Evolutionary conservation across 2,797 vertebrate genomes (phyloP).

Genomic region (Neoniphon sammara): DNA sequence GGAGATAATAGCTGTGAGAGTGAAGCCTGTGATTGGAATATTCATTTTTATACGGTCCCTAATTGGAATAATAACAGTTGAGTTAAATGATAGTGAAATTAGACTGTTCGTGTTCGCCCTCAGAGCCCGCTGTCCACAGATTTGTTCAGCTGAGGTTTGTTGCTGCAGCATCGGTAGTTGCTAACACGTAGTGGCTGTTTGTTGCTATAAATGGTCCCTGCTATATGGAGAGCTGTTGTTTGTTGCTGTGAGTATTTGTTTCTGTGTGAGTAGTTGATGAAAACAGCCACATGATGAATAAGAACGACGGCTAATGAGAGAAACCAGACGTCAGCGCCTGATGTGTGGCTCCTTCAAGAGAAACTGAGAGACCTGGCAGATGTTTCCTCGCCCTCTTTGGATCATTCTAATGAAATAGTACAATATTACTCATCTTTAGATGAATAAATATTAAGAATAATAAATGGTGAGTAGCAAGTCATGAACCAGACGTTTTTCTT

Average conservation of each 20-base stretch:
- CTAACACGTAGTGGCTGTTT: too few species aligned
- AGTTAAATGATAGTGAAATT: background rate
- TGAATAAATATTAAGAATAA: constrained; percentile 25
- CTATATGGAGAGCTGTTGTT: too few species aligned
- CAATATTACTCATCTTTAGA: too few species aligned
- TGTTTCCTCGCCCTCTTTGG: background rate
- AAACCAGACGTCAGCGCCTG: background rate
- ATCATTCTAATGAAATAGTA: background rate
- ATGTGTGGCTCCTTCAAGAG: background rate
- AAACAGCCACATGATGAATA: background rate
- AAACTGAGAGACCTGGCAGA: too few species aligned
- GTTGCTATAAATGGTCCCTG: constrained; percentile 1
- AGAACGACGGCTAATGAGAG: background rate
- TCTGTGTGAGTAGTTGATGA: background rate
- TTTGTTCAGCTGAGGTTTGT: constrained; percentile 5
- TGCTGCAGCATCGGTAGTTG: background rate
- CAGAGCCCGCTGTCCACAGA: background rate
- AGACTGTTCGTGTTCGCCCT: background rate
- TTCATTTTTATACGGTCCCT: too few species aligned
- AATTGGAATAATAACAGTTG: too few species aligned
- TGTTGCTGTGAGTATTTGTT: background rate
- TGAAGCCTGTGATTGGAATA: too few species aligned
- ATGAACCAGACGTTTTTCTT: constrained; percentile 30
- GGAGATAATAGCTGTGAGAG: too few species aligned
- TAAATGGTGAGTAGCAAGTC: constrained; percentile 19